Conservation (phyloP, 2,113 vertebrate genomes). For the Arvicanthis niloticus region DNA sequence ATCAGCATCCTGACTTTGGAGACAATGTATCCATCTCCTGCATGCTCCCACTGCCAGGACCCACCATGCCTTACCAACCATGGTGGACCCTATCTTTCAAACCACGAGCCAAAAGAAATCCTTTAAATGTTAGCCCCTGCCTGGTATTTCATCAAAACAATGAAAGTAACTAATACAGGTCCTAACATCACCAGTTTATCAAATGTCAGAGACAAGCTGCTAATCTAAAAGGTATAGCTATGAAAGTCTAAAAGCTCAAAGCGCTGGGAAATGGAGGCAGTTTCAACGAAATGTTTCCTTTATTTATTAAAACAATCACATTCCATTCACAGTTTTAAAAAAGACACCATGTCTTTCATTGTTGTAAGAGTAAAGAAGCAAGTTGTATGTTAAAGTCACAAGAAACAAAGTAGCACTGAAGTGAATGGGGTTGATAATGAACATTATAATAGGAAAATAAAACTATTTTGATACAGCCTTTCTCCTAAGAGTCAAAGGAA, state of each 20-base stretch:
- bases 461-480: background rate
- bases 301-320: background rate
- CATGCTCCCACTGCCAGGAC: background rate
- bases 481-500: background rate
- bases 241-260: background rate
- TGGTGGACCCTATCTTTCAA: no score
- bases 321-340: background rate
- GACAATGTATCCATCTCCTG: background rate
- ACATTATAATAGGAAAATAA: background rate
- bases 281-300: conserved; percentile 52
- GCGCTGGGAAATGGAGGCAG: background rate
- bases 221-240: background rate
- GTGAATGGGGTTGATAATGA: background rate
- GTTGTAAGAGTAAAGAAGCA: background rate
- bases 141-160: background rate
- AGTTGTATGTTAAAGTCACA: background rate
- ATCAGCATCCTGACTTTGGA: background rate
- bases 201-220: background rate
- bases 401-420: background rate
- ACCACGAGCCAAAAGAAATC: background rate
- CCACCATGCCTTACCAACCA: background rate
- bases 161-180: background rate
- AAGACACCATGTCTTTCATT: background rate
- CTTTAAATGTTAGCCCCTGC: background rate
- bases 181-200: background rate